phyloP scores from a whole-genome alignment of 2,113 vertebrate species.

The Empidonax alnorum region DNA sequence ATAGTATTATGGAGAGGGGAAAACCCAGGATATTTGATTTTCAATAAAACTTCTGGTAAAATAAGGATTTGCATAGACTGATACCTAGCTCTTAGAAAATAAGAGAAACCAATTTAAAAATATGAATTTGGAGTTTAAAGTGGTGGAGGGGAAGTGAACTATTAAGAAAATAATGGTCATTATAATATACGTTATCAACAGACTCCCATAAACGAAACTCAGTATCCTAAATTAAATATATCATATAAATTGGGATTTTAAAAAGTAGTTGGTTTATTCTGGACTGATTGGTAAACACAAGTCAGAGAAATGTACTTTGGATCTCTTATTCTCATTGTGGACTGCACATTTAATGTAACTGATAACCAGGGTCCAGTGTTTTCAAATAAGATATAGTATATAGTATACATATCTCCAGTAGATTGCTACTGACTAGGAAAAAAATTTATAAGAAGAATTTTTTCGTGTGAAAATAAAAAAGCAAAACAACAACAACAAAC shows the following conservation, averaged over 20 bases:
- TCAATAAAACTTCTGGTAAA: slow-evolving; percentile 26
- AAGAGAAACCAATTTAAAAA: slow-evolving; percentile 5
- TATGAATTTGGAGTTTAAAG: neutral
- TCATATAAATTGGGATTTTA: neutral
- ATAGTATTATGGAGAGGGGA: neutral
- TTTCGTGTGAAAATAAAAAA: neutral
- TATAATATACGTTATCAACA: neutral
- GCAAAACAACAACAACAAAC: rapidly evolving
- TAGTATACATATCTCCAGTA: neutral
- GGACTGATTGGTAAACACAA: neutral
- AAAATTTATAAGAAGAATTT: neutral
- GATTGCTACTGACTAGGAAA: neutral
- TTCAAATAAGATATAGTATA: neutral
- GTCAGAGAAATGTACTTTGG: neutral
- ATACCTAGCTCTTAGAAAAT: neutral
- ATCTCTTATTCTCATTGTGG: neutral
- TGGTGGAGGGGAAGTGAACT: neutral
- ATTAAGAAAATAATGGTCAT: neutral
- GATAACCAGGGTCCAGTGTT: neutral
- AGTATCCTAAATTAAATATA: neutral
- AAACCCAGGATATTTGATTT: slow-evolving; percentile 18
- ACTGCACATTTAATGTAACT: neutral
- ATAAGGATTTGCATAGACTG: neutral
- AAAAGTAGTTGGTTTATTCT: neutral
- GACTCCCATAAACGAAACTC: neutral